Evolutionary conservation across 2,797 vertebrate species (phyloP).

Genomic region (Centroberyx gerrardi): DNA sequence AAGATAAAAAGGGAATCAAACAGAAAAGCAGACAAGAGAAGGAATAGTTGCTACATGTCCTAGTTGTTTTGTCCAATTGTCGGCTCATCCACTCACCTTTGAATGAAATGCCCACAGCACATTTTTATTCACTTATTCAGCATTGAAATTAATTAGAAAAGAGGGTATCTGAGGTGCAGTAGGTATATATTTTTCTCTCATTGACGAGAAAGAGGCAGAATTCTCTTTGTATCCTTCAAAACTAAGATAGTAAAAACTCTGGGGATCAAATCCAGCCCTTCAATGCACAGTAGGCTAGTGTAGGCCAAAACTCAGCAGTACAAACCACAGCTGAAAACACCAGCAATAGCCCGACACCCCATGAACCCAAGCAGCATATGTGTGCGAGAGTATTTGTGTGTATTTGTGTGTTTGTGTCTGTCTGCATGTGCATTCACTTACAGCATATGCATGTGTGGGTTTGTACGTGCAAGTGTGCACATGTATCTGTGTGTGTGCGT

Average conservation of each 20-base stretch:
- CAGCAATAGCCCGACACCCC: constrained; percentile 32
- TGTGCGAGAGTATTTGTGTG: constrained; percentile 5
- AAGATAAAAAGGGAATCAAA: not conserved
- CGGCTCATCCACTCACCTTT: no score
- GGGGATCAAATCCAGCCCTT: constrained; percentile 1
- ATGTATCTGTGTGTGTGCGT: not conserved
- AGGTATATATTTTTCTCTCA: no score
- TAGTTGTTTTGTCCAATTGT: no score
- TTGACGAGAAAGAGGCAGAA: no score
- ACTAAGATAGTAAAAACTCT: not conserved
- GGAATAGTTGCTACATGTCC: not conserved
- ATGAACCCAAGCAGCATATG: not conserved
- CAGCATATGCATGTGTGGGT: not conserved
- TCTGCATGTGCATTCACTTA: not conserved
- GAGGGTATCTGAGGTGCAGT: no score
- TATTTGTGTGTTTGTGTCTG: constrained; percentile 16
- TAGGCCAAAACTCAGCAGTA: constrained; percentile 21
- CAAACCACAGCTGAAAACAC: constrained; percentile 42
- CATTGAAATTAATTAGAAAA: no score
- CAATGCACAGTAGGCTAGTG: constrained; percentile 7
- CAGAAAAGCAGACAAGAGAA: not conserved
- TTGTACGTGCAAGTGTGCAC: not conserved
- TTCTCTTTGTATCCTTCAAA: not conserved
- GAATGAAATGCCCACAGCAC: no score
- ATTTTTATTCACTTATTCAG: no score